These are phyloP conservation scores for Cantharis flavilabris DNA, from an alignment of 2,888 invertebrate species.

Conservation along the genomic window DNA sequence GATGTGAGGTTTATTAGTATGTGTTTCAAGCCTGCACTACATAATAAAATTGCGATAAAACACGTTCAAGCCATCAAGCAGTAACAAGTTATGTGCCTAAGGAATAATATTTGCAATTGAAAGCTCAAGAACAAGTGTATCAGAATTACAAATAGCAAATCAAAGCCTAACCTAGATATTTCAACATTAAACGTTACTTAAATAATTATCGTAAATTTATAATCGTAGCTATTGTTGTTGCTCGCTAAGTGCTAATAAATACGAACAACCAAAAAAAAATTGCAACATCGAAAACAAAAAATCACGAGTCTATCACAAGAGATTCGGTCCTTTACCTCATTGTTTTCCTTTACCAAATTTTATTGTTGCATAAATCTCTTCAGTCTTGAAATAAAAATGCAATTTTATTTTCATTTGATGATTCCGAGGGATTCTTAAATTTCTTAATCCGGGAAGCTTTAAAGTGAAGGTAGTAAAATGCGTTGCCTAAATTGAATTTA, in stretches of 20 bases:
- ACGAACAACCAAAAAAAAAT: not conserved
- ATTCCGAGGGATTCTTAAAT: not conserved
- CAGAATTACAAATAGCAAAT: constrained; percentile 11
- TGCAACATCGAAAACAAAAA: not conserved
- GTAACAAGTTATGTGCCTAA: not conserved
- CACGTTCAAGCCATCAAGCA: not conserved
- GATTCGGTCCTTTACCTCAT: too few relatives aligned
- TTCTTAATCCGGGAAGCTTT: not conserved
- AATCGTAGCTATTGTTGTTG: constrained; percentile 3
- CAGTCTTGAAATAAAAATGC: not conserved
- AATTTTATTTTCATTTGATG: not conserved
- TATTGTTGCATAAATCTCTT: not conserved
- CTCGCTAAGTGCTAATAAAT: not conserved
- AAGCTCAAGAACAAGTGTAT: not conserved
- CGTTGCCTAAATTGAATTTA: not conserved
- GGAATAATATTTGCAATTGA: not conserved
- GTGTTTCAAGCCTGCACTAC: not conserved
- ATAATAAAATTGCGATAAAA: not conserved
- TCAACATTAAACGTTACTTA: constrained; percentile 7
- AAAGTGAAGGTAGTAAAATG: not conserved
- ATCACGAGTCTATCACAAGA: not conserved
- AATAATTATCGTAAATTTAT: constrained; percentile 16
- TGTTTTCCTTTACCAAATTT: not conserved
- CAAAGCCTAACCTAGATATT: constrained; percentile 15
- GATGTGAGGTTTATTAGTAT: not conserved